A percentile compares a stretch with the other conserved stretches of the same genome.
These are phyloP conservation scores for Merluccius polli DNA, from an alignment of 2,797 vertebrate genomes.

Conservation along the genomic window DNA sequence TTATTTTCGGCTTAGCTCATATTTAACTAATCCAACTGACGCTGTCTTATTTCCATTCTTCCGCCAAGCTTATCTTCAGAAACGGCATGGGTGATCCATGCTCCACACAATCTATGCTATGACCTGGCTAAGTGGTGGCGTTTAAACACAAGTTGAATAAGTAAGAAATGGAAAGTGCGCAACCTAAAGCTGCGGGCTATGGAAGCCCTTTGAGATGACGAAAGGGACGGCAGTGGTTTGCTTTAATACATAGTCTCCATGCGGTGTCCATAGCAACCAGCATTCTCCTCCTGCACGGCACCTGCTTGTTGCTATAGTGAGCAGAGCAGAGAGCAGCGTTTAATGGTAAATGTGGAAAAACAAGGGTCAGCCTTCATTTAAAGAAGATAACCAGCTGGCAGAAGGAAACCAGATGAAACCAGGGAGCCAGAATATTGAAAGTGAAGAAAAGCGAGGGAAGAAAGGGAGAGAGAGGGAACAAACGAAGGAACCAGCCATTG, in stretches of 20 bases:
- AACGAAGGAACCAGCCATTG: not conserved
- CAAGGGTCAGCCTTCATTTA: not conserved
- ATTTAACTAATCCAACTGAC: no score
- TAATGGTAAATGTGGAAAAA: not conserved
- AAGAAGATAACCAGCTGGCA: not conserved
- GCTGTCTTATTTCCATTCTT: no score
- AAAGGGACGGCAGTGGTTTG: not conserved
- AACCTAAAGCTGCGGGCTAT: not conserved
- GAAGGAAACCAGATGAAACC: not conserved
- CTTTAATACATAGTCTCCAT: not conserved
- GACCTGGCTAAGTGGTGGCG: not conserved
- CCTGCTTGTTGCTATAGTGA: slow-evolving; percentile 4
- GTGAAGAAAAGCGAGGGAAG: not conserved
- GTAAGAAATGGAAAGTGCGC: not conserved
- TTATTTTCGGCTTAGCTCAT: no score
- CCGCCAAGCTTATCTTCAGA: not conserved
- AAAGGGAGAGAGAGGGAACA: no score
- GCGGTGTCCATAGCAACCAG: slow-evolving; percentile 32
- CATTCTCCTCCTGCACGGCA: slow-evolving; percentile 3
- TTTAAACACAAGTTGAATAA: not conserved
- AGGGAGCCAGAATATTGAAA: not conserved
- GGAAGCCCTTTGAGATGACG: not conserved
- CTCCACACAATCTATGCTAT: no score
- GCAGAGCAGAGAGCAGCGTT: not conserved
- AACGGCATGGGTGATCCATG: no score